Conservation (phyloP, 1,140 invertebrate species). For the Hestina assimilis region DNA sequence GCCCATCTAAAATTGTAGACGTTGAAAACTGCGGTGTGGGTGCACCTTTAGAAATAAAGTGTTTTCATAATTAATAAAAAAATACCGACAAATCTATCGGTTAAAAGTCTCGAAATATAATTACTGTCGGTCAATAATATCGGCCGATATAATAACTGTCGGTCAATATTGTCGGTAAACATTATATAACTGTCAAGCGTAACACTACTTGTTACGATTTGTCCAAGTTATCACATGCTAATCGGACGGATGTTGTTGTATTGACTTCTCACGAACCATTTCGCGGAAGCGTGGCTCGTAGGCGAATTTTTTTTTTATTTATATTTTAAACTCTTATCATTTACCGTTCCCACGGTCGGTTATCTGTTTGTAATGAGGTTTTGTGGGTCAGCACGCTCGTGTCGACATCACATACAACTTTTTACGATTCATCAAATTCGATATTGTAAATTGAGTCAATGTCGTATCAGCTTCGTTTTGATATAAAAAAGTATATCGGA, state of each 20-base stretch:
- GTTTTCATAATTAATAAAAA: no score
- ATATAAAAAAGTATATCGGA: neutral
- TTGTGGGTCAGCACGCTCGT: constrained; percentile 15
- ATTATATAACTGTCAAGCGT: no score
- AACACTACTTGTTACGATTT: constrained; percentile 18
- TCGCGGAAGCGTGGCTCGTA: constrained; percentile 46
- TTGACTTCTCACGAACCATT: constrained; percentile 42
- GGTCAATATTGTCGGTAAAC: no score
- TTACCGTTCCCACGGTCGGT: constrained; percentile 47
- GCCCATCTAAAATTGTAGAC: no score
- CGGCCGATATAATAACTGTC: no score
- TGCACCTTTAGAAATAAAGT: no score
- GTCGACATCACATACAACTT: constrained; percentile 5
- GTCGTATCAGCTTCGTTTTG: neutral
- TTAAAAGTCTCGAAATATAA: no score
- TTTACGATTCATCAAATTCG: constrained; percentile 8
- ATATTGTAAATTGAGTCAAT: neutral
- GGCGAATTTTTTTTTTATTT: constrained; percentile 44
- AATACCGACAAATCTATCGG: no score
- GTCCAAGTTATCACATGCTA: constrained; percentile 33
- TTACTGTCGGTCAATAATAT: no score
- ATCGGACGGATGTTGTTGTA: constrained; percentile 31
- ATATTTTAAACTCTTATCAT: constrained; percentile 42
- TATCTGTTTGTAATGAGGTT: constrained; percentile 31
- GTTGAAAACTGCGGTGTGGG: no score